A percentile compares a stretch with the other conserved stretches of the same genome.
Evolutionary conservation across 2,113 vertebrate genomes (phyloP).

Genomic region (Cathartes aura): DNA sequence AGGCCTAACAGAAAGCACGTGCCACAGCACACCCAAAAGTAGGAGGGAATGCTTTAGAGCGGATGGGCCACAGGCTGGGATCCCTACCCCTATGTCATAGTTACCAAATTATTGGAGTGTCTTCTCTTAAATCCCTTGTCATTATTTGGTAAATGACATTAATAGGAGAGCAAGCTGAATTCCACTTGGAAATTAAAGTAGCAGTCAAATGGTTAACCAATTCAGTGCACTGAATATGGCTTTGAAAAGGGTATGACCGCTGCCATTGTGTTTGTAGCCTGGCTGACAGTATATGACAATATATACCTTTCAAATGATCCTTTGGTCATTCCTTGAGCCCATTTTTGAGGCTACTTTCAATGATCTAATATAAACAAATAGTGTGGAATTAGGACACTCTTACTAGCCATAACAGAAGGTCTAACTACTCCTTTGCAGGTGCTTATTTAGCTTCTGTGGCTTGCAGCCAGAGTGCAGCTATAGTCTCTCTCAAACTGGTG

Average conservation of each 20-base stretch:
- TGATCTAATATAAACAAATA: neutral
- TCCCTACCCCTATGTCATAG: neutral
- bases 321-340: neutral
- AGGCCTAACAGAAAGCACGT: rapidly evolving
- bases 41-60: neutral
- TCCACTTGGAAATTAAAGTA: neutral
- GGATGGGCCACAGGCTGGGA: neutral
- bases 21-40: neutral
- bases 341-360: neutral
- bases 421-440: neutral
- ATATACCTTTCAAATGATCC: neutral
- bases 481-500: neutral
- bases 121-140: neutral
- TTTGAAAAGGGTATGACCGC: neutral
- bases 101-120: neutral
- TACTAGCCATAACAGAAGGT: neutral
- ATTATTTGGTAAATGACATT: neutral
- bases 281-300: neutral
- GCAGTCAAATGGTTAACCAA: neutral
- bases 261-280: neutral
- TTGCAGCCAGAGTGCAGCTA: rapidly evolving
- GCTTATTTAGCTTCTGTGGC: neutral
- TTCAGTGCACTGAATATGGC: neutral
- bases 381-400: too few relatives aligned
- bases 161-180: neutral